phyloP scores from a whole-genome alignment of 2,113 vertebrate species.

The Lucifuga dentata region DNA sequence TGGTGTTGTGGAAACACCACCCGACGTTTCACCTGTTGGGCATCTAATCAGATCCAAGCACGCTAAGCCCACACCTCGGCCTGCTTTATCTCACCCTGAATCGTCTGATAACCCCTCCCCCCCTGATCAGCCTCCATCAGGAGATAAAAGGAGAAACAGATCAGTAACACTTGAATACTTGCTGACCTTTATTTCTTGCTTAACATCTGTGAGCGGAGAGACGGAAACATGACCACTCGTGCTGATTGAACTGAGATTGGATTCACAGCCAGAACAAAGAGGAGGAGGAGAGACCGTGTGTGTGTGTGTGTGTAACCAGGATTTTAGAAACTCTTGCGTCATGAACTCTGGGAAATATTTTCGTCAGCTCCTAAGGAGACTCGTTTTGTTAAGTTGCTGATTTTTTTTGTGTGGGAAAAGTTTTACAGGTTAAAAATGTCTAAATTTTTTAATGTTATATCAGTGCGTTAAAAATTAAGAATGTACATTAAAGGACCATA shows the following conservation, averaged over 20 bases:
- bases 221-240: conserved; percentile 55
- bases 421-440: too few relatives aligned
- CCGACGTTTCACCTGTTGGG: conserved; percentile 59
- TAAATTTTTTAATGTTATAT: too few relatives aligned
- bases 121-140: conserved; percentile 74
- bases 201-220: conserved; percentile 62
- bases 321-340: too few relatives aligned
- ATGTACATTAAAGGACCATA: too few relatives aligned
- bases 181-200: conserved; percentile 68
- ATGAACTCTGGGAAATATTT: too few relatives aligned
- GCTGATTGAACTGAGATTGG: conserved; percentile 65
- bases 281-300: conserved; percentile 1
- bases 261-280: conserved; percentile 61
- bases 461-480: too few relatives aligned
- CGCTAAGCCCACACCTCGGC: conserved; percentile 61
- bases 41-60: conserved; percentile 74
- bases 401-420: too few relatives aligned
- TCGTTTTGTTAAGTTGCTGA: too few relatives aligned
- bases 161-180: conserved; percentile 74
- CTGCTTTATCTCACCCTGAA: conserved; percentile 55
- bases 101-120: conserved; percentile 72
- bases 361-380: too few relatives aligned
- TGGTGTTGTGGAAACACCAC: conserved; percentile 72
- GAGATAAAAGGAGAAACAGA: conserved; percentile 74
- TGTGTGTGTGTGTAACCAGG: neutral